A percentile compares a stretch with the other conserved stretches of the same genome.
phyloP scores from a whole-genome alignment of 1,140 invertebrate species.

The Drosophila sp. region DNA sequence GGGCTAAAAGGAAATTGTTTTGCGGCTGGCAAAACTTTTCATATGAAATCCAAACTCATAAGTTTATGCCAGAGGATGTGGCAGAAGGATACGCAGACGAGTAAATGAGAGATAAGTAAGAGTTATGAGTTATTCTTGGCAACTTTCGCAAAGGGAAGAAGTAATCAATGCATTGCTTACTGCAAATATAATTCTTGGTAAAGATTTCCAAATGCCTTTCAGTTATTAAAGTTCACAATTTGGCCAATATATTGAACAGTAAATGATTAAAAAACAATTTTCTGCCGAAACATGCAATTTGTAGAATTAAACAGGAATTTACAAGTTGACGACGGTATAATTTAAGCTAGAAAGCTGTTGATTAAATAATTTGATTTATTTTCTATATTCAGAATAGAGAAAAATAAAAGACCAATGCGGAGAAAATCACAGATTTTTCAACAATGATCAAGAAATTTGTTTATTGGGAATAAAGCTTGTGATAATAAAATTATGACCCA shows the following conservation, averaged over 20 bases:
- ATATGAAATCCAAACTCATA: constrained; percentile 63
- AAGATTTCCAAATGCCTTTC: constrained; percentile 38
- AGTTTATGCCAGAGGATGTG: constrained; percentile 57
- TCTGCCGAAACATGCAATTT: constrained; percentile 23
- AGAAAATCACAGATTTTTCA: too few species aligned
- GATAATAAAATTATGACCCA: too few species aligned
- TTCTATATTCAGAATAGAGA: too few species aligned
- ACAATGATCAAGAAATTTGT: too few species aligned
- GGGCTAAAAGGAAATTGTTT: constrained; percentile 70
- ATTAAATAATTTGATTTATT: too few species aligned
- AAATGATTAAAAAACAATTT: background rate
- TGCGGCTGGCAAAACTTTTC: constrained; percentile 74
- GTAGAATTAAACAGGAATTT: constrained; percentile 15
- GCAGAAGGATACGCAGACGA: constrained; percentile 41
- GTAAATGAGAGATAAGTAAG: constrained; percentile 70
- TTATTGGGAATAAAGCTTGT: too few species aligned
- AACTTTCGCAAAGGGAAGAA: constrained; percentile 38
- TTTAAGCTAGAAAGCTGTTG: too few species aligned
- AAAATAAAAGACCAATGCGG: too few species aligned
- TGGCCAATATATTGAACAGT: constrained; percentile 27
- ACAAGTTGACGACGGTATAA: background rate
- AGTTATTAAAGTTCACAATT: constrained; percentile 29
- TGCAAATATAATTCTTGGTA: constrained; percentile 22
- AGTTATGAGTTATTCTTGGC: constrained; percentile 63
- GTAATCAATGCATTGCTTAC: constrained; percentile 66